A percentile compares a stretch with the other conserved stretches of the same genome.
Evolutionary conservation across 2,797 vertebrate species (phyloP).

Genomic region (Pagetopsis macropterus): DNA sequence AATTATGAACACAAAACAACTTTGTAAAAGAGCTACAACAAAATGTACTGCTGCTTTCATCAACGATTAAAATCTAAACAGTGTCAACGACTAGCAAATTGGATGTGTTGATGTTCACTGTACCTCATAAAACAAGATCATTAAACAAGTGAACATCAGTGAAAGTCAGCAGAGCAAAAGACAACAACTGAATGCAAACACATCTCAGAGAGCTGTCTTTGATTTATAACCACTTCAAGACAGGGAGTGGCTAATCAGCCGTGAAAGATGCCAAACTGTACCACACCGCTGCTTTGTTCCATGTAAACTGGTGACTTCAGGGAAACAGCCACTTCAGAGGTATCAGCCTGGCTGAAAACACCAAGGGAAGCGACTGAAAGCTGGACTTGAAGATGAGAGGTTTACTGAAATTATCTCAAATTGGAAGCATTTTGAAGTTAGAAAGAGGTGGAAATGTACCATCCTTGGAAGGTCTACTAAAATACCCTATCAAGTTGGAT

Average conservation of each 20-base stretch:
- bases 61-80: conserved; percentile 65
- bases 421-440: background rate
- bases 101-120: conserved; percentile 58
- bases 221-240: conserved; percentile 60
- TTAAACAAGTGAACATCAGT: conserved; percentile 60
- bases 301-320: conserved; percentile 15
- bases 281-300: conserved; percentile 27
- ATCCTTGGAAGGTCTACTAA: background rate
- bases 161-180: conserved; percentile 64
- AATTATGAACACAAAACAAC: conserved; percentile 42
- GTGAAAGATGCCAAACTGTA: conserved; percentile 54
- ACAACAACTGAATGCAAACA: conserved; percentile 47
- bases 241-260: conserved; percentile 58
- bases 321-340: background rate
- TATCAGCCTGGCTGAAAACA: background rate
- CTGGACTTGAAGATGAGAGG: background rate
- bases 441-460: background rate
- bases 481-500: background rate
- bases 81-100: conserved; percentile 60
- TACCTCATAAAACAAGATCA: conserved; percentile 64
- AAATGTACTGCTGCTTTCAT: conserved; percentile 57
- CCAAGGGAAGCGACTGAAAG: background rate
- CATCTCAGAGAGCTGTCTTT: conserved; percentile 46
- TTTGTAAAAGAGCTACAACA: conserved; percentile 20
- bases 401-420: conserved; percentile 11